Evolutionary conservation across 2,888 invertebrate genomes (phyloP), one percentile per base, ranked within the genome.

Genomic region (Chaitophorus viminalis): DNA sequence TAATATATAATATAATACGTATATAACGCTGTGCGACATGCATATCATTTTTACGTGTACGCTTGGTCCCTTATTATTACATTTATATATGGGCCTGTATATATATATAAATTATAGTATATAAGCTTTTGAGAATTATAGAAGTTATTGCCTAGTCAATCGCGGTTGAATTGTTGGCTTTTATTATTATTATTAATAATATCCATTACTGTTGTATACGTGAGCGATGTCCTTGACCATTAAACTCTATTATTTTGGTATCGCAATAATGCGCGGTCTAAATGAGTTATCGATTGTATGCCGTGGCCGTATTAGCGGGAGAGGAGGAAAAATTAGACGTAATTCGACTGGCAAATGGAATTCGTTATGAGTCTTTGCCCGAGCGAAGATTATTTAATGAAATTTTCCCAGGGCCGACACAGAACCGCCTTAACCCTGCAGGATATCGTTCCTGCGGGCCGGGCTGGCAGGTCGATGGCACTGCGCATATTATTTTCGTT

Each of bases 371-470:
- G 70, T 72, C 25, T 1, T 46, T 29, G 54, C 54, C 39, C 21
- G 77, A n/a, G 52, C n/a, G 18, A 65, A 82, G 36, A 82, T 82
- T 82, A 74, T 74, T 74, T 82, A 74, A 82, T 82, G 74, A 82
- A 82, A 82, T 82, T 74, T 82, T 82, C 72, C 52, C 33, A 21
- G 52, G 17, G 54, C 33, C 52, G 25, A 18, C 54, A 31, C 8
- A 39, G 29, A 68, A 18, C 21, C 68, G 8, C 31, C 1, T 65
- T 65, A 36, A 1, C 65, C 31, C 8, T 17, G 18, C 21, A 1
- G 6, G 18, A 21, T 3, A 54, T 21, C 21, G 18, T 5, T 18
- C 21, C 21, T 6, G 54, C 54, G 18, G 18, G 54, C 54, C 5
- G 21, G 3, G 54, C 1, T 14, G 14, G 25, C 52, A 79, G 39